Conservation (phyloP, 2,888 invertebrate species). For the Mimumesa dahlbomi region DNA sequence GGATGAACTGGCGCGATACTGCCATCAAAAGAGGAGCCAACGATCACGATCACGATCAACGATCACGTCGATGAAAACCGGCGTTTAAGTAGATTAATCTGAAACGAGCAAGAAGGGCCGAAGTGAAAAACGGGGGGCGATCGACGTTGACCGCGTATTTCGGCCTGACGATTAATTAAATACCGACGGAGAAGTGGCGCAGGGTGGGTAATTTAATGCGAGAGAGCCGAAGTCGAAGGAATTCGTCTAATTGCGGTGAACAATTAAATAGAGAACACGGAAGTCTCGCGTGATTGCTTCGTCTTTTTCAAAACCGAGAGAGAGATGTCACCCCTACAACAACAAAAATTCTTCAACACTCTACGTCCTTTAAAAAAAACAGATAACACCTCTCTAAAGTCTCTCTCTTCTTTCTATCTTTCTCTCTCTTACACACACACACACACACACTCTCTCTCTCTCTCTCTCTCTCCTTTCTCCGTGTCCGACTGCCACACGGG, state of each 20-base stretch:
- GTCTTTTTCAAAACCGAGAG: background rate
- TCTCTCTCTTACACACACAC: background rate
- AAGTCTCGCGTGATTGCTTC: constrained; percentile 5
- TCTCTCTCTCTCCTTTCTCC: too few species aligned
- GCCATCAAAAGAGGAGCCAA: constrained; percentile 23
- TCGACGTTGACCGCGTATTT: constrained; percentile 1
- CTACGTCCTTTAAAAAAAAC: background rate
- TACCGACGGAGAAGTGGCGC: constrained; percentile 1
- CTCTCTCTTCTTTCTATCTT: too few species aligned
- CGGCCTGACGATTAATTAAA: constrained; percentile 44
- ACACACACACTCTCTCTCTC: background rate
- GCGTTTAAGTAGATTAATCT: constrained; percentile 24
- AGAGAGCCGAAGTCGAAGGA: constrained; percentile 15
- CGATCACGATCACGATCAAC: background rate
- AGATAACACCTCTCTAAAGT: background rate
- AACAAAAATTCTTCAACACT: too few species aligned
- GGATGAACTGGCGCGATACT: constrained; percentile 53
- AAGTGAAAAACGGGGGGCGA: constrained; percentile 15
- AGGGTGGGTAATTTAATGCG: constrained; percentile 32
- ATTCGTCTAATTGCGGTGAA: constrained; percentile 30
- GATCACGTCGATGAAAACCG: background rate
- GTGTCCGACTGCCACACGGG: too few species aligned
- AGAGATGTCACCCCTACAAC: too few species aligned
- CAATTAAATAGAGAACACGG: constrained; percentile 7
- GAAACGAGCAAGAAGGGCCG: constrained; percentile 28